A percentile compares a stretch with the other conserved stretches of the same genome.
Evolutionary conservation across 2,888 invertebrate species (phyloP).

Genomic region (Dimorphilus gyrociliatus): DNA sequence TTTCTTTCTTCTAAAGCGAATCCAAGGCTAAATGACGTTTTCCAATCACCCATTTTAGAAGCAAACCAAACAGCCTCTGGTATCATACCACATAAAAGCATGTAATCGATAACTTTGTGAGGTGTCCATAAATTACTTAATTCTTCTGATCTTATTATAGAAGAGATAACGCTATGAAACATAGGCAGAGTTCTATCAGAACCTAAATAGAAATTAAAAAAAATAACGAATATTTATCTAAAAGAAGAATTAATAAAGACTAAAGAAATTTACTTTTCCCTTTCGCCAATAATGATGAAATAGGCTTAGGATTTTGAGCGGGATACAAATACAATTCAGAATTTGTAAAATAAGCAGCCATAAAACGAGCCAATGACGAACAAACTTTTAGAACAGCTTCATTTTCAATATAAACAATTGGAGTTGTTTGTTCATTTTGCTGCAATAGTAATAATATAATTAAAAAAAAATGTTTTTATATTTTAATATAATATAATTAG

Average conservation of each 20-base stretch:
- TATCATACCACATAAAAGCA: constrained; percentile 26
- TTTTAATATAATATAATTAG: too few relatives aligned
- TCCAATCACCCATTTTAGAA: constrained; percentile 33
- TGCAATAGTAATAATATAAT: too few relatives aligned
- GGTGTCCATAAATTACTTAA: constrained; percentile 25
- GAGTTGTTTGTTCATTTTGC: too few relatives aligned
- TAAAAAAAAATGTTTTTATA: too few relatives aligned
- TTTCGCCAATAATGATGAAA: constrained; percentile 26
- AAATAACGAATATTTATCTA: constrained; percentile 1
- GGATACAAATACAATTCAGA: constrained; percentile 27
- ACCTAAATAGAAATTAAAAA: constrained; percentile 6
- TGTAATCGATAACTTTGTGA: constrained; percentile 26
- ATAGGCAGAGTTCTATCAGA: constrained; percentile 22
- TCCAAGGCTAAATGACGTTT: constrained; percentile 24
- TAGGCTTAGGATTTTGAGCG: constrained; percentile 25
- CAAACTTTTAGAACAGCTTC: constrained; percentile 21
- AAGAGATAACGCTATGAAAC: constrained; percentile 21
- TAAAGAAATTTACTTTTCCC: too few relatives aligned
- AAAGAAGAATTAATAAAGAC: too few relatives aligned
- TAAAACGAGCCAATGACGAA: constrained; percentile 29
- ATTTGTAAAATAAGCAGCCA: constrained; percentile 34
- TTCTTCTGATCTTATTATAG: constrained; percentile 16
- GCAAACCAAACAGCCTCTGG: constrained; percentile 34
- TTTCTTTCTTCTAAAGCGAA: constrained; percentile 19
- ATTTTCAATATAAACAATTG: constrained; percentile 23